Percentiles rank a stretch among this genome's conserved stretches.
Evolutionary conservation across 1,140 invertebrate species (phyloP).

Genomic region (Bombus breviceps): DNA sequence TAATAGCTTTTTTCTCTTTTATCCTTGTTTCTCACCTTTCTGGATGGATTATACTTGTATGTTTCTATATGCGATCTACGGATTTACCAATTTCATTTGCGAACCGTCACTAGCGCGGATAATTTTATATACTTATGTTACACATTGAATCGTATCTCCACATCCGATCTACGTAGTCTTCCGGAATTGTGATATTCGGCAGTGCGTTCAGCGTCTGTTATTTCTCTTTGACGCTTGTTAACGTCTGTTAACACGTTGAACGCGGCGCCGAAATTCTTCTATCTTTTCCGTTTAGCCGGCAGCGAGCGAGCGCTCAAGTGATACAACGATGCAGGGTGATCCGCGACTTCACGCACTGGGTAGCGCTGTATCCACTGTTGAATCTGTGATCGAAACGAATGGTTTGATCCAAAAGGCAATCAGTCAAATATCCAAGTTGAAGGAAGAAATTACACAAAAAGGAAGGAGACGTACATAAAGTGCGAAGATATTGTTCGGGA

Average conservation of each 20-base stretch:
- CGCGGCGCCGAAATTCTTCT: no score
- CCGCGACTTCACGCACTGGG: no score
- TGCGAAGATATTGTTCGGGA: no score
- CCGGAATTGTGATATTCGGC: constrained; percentile 40
- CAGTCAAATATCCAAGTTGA: no score
- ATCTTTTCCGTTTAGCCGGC: no score
- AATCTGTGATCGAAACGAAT: no score
- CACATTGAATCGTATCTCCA: not conserved
- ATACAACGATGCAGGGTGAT: no score
- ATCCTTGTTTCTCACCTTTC: constrained; percentile 45
- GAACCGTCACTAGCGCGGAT: constrained; percentile 9
- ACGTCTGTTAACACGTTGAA: not conserved
- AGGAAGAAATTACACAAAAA: no score
- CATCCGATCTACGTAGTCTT: not conserved
- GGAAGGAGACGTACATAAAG: no score
- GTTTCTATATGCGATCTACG: constrained; percentile 19
- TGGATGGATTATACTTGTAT: constrained; percentile 70
- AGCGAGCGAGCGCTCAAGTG: no score
- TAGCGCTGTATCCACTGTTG: no score
- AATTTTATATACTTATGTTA: constrained; percentile 1
- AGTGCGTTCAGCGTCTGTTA: constrained; percentile 17
- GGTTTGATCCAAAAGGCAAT: no score
- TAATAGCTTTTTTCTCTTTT: not conserved
- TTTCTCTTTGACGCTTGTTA: not conserved
- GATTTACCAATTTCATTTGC: constrained; percentile 25